Evolutionary conservation across 2,888 invertebrate species (phyloP).

Genomic region (Plemyria rubiginata): DNA sequence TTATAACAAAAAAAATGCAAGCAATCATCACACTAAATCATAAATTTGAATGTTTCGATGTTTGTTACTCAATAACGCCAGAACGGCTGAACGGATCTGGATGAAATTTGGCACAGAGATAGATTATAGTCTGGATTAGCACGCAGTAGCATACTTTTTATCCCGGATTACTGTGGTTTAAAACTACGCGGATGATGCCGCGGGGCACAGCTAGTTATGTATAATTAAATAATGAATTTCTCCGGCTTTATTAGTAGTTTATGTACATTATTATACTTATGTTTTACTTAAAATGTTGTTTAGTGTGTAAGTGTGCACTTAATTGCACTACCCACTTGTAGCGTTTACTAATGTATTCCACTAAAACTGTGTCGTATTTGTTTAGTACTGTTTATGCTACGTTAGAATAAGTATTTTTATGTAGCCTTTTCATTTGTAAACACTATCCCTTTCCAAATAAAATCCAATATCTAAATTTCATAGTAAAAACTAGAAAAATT

Average conservation of each 20-base stretch:
- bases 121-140: too few relatives aligned
- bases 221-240: slow-evolving; percentile 15
- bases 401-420: not conserved
- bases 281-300: slow-evolving; percentile 21
- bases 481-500: not conserved
- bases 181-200: too few relatives aligned
- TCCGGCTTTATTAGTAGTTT: slow-evolving; percentile 1
- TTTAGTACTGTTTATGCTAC: slow-evolving; percentile 13
- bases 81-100: too few relatives aligned
- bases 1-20: too few relatives aligned
- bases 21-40: too few relatives aligned
- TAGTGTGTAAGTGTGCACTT: slow-evolving; percentile 56
- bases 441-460: not conserved
- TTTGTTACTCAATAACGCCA: too few relatives aligned
- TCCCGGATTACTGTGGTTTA: too few relatives aligned
- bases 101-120: too few relatives aligned
- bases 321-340: slow-evolving; percentile 67
- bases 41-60: too few relatives aligned
- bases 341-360: slow-evolving; percentile 70
- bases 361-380: slow-evolving; percentile 61
- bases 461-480: not conserved
- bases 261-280: slow-evolving; percentile 27
- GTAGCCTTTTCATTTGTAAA: not conserved
- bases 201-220: too few relatives aligned
- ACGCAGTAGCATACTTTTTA: too few relatives aligned